Percentiles rank a stretch among this genome's conserved stretches.
Conservation (phyloP, 2,888 invertebrate genomes). For the Eilema depressum region DNA sequence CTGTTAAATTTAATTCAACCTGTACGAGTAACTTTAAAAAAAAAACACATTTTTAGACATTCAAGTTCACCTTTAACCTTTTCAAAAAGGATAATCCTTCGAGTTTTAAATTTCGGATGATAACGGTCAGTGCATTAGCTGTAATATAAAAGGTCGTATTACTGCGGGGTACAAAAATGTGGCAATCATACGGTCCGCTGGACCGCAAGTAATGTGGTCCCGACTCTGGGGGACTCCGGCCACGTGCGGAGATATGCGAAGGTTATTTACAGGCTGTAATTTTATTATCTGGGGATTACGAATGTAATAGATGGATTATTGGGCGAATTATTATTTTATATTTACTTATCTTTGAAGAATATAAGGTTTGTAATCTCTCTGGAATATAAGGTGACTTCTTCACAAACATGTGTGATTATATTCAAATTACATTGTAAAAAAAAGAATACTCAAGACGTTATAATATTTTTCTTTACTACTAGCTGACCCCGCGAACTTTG, state of each 20-base stretch:
- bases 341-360: background rate
- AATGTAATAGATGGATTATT: slow-evolving; percentile 4
- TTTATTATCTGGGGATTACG: slow-evolving; percentile 9
- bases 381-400: background rate
- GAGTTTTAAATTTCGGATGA: slow-evolving; percentile 25
- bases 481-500: too few species aligned
- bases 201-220: slow-evolving; percentile 49
- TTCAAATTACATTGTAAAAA: too few species aligned
- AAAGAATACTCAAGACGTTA: too few species aligned
- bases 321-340: background rate
- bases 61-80: slow-evolving; percentile 3
- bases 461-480: too few species aligned
- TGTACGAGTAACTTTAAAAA: background rate
- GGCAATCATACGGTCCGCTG: slow-evolving; percentile 58
- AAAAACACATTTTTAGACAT: background rate
- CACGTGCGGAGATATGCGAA: slow-evolving; percentile 15
- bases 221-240: slow-evolving; percentile 16
- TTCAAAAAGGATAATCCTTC: background rate
- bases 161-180: slow-evolving; percentile 42
- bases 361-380: background rate
- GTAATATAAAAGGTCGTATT: slow-evolving; percentile 21
- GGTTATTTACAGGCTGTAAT: slow-evolving; percentile 12
- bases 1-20: background rate
- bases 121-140: slow-evolving; percentile 22
- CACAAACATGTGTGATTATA: too few species aligned